Base-by-base conservation (phyloP, 2,888 invertebrate genomes). In the Metallyticus violacea region DNA sequence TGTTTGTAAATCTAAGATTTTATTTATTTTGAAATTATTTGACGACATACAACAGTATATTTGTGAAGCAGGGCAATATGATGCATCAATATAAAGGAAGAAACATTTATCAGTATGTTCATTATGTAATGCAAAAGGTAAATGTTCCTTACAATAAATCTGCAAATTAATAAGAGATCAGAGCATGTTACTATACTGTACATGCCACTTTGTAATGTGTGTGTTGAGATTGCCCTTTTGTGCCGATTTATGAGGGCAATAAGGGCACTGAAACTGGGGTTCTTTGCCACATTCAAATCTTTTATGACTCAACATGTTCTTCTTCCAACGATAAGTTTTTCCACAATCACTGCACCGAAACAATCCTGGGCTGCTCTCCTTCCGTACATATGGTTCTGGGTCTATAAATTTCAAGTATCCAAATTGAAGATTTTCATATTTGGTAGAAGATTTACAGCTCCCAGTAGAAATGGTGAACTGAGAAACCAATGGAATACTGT, bases 241-340 rank as follows among this genome's bases (percentile, higher is more conserved):
- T 86, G 89, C 87, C 9, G 87, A 89, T 86, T 88, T 88, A 85
- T 89, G 89, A 25, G 88, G 88, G 86, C 91, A 91, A 87, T 89
- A 89, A 1, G 90, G 89, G 86, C 91, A 91, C 86, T 89, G 89
- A 88, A 90, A 90, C 78, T 89, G 89, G 27, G 90, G 90, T 77
- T 89, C 88, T 86, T 89, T 88, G 76, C 90, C 90, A 88, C 90
- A 91, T 86, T 90, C 89, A 81, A 88, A 88, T 25, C 88, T 88
- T 62, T 88, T 79, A 80, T 90, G 90, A 27, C 88, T 85, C 30
- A 86, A 88, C 7, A 90, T 85, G 76, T 87, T 88, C 25, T 85
- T 85, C 79, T 88, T 89, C 82, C 88, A 87, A 26, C 85, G 86
- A 77, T 89, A 89, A 22, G 77, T 28, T 86, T 88, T 88, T n/a